A percentile compares a stretch with the other conserved stretches of the same genome.
phyloP scores from a whole-genome alignment of 2,113 vertebrate species.

The Poicephalus gulielmi region DNA sequence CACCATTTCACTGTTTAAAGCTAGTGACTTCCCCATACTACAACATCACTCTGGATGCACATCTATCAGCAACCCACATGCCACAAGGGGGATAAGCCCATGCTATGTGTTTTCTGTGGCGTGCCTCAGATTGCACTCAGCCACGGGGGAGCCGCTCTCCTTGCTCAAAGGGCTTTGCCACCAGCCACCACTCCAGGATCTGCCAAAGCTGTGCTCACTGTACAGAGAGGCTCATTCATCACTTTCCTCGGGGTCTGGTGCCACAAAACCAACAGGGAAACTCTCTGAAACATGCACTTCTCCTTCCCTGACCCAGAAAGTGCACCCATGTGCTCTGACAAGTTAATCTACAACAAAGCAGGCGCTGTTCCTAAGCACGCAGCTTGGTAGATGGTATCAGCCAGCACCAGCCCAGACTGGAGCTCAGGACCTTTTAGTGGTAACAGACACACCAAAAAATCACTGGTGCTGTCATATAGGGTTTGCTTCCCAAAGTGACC shows the following conservation, averaged over 20 bases:
- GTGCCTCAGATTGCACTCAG: neutral
- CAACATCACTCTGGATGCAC: fast-evolving
- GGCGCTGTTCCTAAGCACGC: neutral
- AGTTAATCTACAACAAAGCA: neutral
- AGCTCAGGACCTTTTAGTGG: neutral
- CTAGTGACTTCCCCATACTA: neutral
- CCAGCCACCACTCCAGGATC: neutral
- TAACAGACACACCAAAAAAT: neutral
- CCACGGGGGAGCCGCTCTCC: neutral
- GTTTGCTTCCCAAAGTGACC: neutral
- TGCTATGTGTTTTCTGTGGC: neutral
- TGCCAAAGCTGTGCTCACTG: neutral
- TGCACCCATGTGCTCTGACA: neutral
- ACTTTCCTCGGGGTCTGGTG: neutral
- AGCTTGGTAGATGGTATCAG: neutral
- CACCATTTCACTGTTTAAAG: neutral
- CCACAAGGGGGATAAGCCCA: neutral
- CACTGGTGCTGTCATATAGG: neutral
- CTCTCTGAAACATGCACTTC: neutral
- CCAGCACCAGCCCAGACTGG: neutral
- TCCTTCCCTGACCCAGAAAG: neutral
- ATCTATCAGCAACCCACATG: neutral
- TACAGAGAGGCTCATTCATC: neutral
- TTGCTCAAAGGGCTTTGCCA: neutral
- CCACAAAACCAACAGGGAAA: neutral